Base-by-base conservation (phyloP, 2,797 vertebrate genomes). In the Scleropages formosus region DNA sequence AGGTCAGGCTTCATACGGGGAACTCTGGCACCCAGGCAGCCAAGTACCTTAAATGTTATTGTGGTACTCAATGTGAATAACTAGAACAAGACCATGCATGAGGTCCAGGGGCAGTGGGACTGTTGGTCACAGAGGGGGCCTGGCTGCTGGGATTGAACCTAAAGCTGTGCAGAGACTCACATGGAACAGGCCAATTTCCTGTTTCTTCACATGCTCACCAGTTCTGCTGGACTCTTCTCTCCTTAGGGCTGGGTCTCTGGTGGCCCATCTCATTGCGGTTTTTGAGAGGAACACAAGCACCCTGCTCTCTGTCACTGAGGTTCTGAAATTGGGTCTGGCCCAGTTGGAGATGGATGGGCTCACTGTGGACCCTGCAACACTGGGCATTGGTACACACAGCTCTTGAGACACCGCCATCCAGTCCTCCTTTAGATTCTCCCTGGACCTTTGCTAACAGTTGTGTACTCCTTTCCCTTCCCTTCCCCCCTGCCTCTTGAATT, bases 231-330 rank as follows among this genome's bases (percentile, higher is more conserved):
- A 47, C 16, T 68, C 16, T 15, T 13, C 53, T 44, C 26, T 10
- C 73, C 4, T 11, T 66, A 75, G 74, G 8, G 15, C 56, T 47
- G 64, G 66, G 6, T 75, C 64, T 18, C 39, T 69, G 39, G 27
- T 65, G 51, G 63, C 39, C 8, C 9, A 66, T 18, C 8, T 75
- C 26, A 73, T 24, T 11, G 24, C 75, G 24, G 49, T 56, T 51
- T 75, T 75, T 75, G 62, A 75, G 16, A 39, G 58, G 11, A 53
- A n/a, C 20, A n/a, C 62, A 64, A 67, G 24, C 63, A 58, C 63
- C 22, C 39, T 49, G 16, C 10, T 31, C 53, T 26, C 39, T 4
- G 64, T 69, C 8, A 26, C 56, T 1, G 53, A 61, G 65, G 56
- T 75, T 16, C 12, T 69, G n/a, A n/a, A n/a, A 20, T 11, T 24